Percentiles rank a stretch among this genome's conserved stretches.
phyloP scores from a whole-genome alignment of 2,888 invertebrate genomes.

The Carcina quercana region DNA sequence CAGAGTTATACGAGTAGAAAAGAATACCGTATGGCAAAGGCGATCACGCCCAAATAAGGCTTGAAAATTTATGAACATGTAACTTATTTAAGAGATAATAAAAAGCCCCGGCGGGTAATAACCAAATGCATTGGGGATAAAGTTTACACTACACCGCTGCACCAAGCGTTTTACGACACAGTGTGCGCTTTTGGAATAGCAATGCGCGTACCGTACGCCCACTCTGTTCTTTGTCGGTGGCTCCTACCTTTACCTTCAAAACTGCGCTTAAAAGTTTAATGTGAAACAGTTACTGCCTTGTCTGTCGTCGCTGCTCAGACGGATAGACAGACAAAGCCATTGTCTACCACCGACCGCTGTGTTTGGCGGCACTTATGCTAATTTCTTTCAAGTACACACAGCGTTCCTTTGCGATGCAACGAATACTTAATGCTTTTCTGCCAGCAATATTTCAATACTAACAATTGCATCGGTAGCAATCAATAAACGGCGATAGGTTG shows the following conservation, averaged over 20 bases:
- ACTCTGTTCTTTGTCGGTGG: slow-evolving; percentile 31
- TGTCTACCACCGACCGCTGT: slow-evolving; percentile 48
- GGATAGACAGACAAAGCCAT: slow-evolving; percentile 65
- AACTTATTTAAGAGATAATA: slow-evolving; percentile 1
- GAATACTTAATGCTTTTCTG: slow-evolving; percentile 51
- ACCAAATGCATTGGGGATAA: slow-evolving; percentile 18
- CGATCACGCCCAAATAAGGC: no score
- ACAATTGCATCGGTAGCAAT: slow-evolving; percentile 21
- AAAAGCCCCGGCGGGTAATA: slow-evolving; percentile 1
- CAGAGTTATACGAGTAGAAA: slow-evolving; percentile 1
- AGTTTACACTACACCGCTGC: slow-evolving; percentile 31
- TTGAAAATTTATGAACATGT: no score
- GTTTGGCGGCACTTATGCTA: slow-evolving; percentile 66
- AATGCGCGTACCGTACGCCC: slow-evolving; percentile 22
- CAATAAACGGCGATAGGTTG: not conserved
- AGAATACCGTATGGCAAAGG: no score
- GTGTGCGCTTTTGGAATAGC: slow-evolving; percentile 22
- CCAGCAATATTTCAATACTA: slow-evolving; percentile 41
- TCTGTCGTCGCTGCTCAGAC: slow-evolving; percentile 50
- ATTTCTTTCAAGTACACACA: slow-evolving; percentile 60
- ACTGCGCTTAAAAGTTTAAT: slow-evolving; percentile 42
- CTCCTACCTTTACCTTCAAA: no score
- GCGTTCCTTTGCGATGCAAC: slow-evolving; percentile 47
- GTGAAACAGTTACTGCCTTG: slow-evolving; percentile 46
- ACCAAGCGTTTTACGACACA: slow-evolving; percentile 24